Conservation (phyloP, 2,797 vertebrate species). For the Dermochelys coriacea region DNA sequence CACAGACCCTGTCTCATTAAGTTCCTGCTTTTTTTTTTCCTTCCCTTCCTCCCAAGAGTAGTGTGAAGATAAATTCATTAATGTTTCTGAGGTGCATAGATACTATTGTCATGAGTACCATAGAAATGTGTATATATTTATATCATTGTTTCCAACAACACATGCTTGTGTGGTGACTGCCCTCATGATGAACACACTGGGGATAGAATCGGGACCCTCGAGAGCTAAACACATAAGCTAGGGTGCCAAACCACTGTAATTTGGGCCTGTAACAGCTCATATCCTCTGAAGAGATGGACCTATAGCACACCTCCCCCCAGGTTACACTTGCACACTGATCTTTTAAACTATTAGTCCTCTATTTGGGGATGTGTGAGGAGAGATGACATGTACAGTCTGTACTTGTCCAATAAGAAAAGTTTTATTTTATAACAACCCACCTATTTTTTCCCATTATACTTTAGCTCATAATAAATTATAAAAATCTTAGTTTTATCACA, state of each 20-base stretch:
- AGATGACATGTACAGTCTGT: not conserved
- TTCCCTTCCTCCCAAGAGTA: not conserved
- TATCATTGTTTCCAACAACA: not conserved
- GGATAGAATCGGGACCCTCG: too few relatives aligned
- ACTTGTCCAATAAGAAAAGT: not conserved
- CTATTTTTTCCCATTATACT: slow-evolving; percentile 9
- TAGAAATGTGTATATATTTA: not conserved
- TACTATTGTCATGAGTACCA: not conserved
- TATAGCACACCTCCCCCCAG: too few relatives aligned
- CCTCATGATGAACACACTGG: too few relatives aligned
- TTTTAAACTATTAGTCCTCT: not conserved
- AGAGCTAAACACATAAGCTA: not conserved
- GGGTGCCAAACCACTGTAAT: too few relatives aligned
- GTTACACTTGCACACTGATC: too few relatives aligned
- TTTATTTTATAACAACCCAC: not conserved
- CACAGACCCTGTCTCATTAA: not conserved
- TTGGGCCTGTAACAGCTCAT: too few relatives aligned
- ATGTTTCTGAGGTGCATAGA: not conserved
- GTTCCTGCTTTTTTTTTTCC: not conserved
- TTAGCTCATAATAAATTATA: not conserved
- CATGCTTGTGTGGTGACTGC: not conserved
- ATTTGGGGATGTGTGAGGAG: not conserved
- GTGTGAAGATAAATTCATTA: not conserved
- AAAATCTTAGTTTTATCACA: not conserved
- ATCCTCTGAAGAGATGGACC: too few relatives aligned